phyloP scores from a whole-genome alignment of 1,140 invertebrate species.

The Musca domestica region DNA sequence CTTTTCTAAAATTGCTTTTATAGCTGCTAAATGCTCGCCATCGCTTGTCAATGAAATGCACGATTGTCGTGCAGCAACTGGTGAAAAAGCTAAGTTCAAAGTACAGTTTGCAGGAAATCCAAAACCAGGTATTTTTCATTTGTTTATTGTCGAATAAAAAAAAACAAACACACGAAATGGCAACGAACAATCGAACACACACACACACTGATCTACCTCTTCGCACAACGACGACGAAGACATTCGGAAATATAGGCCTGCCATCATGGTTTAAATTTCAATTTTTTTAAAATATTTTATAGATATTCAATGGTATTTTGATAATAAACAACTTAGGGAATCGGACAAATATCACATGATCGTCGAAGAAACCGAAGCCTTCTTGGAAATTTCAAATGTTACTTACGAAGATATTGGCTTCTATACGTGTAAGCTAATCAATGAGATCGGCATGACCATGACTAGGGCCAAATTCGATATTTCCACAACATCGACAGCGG shows the following conservation, averaged over 20 bases:
- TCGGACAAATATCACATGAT: constrained; percentile 69
- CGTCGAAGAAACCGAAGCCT: constrained; percentile 69
- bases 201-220: not conserved
- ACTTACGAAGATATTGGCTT: constrained; percentile 72
- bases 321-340: constrained; percentile 75
- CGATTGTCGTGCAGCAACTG: constrained; percentile 70
- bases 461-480: constrained; percentile 78
- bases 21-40: constrained; percentile 75
- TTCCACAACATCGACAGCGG: constrained; percentile 37
- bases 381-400: constrained; percentile 68
- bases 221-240: not conserved
- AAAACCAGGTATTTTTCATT: constrained; percentile 67
- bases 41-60: constrained; percentile 79
- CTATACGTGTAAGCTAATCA: constrained; percentile 83
- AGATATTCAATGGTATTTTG: constrained; percentile 88
- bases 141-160: not conserved
- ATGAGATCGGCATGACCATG: constrained; percentile 75
- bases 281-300: constrained; percentile 26
- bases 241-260: not conserved
- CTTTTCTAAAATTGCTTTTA: constrained; percentile 32
- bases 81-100: constrained; percentile 73
- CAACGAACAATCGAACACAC: too few species aligned
- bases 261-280: too few species aligned
- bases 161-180: not conserved
- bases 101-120: constrained; percentile 80